Conservation (phyloP, 2,797 vertebrate species). For the Siniperca obscura region DNA sequence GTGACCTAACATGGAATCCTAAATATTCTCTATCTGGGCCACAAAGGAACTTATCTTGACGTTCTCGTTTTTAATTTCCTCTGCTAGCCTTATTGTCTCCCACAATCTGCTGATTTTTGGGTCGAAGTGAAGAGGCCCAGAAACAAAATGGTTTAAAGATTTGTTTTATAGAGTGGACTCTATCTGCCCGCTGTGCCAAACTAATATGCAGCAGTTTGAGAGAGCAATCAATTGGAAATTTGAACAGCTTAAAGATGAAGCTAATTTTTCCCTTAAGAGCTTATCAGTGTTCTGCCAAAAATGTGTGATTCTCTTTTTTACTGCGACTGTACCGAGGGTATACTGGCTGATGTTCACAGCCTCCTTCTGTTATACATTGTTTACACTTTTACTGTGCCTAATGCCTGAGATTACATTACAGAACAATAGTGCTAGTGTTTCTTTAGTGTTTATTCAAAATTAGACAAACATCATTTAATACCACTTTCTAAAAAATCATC, state of each 20-base stretch:
- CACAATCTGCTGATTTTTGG: slow-evolving; percentile 71
- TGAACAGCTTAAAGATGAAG: slow-evolving; percentile 77
- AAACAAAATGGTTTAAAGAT: slow-evolving; percentile 73
- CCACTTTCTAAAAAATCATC: slow-evolving; percentile 4
- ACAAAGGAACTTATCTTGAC: slow-evolving; percentile 59
- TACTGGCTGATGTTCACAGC: slow-evolving; percentile 61
- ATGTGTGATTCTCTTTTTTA: slow-evolving; percentile 62
- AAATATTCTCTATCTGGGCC: slow-evolving; percentile 61
- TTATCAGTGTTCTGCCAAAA: slow-evolving; percentile 70
- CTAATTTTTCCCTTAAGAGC: slow-evolving; percentile 70
- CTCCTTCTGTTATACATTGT: slow-evolving; percentile 55
- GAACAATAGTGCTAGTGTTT: slow-evolving; percentile 38
- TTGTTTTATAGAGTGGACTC: slow-evolving; percentile 71
- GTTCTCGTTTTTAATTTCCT: slow-evolving; percentile 59
- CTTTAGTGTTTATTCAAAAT: slow-evolving; percentile 28
- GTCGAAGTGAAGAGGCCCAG: slow-evolving; percentile 76
- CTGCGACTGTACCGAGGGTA: slow-evolving; percentile 33
- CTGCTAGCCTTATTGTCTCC: slow-evolving; percentile 57
- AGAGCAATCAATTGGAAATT: slow-evolving; percentile 78
- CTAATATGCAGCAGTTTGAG: slow-evolving; percentile 72
- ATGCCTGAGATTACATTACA: slow-evolving; percentile 44
- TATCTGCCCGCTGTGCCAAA: slow-evolving; percentile 69
- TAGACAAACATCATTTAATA: background rate
- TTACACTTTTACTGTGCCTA: slow-evolving; percentile 40
- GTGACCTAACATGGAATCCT: slow-evolving; percentile 49